Conservation (phyloP, 2,797 vertebrate genomes). For the Poecilia picta region DNA sequence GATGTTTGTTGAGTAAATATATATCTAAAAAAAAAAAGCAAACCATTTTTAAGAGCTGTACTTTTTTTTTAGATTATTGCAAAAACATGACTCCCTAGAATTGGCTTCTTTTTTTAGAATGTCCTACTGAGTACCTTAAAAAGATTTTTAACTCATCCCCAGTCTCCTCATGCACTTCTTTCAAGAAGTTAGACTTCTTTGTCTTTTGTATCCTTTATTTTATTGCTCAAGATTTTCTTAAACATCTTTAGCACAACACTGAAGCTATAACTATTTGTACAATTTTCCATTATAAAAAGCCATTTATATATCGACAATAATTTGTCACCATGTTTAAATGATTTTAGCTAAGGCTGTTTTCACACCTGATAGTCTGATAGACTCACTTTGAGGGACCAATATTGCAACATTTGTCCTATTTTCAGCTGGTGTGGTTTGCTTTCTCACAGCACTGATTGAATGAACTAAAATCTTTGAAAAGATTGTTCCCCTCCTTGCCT, state of each 20-base stretch:
- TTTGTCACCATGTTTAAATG: neutral
- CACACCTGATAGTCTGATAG: too few species aligned
- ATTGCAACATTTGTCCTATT: too few species aligned
- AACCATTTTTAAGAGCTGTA: neutral
- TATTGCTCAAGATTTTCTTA: neutral
- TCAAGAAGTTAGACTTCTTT: neutral
- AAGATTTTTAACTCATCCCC: neutral
- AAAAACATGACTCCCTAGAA: neutral
- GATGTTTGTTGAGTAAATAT: neutral
- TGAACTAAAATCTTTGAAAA: too few species aligned
- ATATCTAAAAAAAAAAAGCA: neutral
- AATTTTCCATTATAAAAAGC: neutral
- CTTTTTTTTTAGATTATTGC: neutral
- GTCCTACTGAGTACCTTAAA: neutral
- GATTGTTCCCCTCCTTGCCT: too few species aligned
- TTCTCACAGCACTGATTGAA: too few species aligned
- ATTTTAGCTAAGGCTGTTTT: neutral
- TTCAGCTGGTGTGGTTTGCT: too few species aligned
- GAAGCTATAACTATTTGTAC: neutral
- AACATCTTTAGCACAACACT: neutral
- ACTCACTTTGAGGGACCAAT: too few species aligned
- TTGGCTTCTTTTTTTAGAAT: neutral
- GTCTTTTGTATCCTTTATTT: neutral
- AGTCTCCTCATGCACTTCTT: neutral
- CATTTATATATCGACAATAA: neutral